These are phyloP conservation scores for Himalopsyche tibetana DNA, from an alignment of 2,888 invertebrate species.

Conservation along the genomic window DNA sequence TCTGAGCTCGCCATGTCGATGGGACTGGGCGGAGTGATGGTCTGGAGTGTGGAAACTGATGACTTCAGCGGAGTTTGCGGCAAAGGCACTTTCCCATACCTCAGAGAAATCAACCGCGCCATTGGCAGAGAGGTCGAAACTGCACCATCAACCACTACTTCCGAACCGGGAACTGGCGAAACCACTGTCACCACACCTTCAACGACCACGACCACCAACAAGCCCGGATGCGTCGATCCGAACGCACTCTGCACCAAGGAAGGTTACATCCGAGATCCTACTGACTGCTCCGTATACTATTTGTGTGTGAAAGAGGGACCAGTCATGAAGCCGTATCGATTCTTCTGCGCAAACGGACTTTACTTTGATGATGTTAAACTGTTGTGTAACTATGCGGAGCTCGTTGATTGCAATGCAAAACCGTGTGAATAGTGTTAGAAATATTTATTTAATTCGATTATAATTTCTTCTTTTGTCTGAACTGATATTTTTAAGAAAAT, in stretches of 20 bases:
- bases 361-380: constrained; percentile 70
- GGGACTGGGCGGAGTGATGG: constrained; percentile 77
- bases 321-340: constrained; percentile 67
- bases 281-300: constrained; percentile 55
- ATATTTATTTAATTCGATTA: neutral
- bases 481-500: neutral
- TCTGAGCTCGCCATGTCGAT: constrained; percentile 63
- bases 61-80: constrained; percentile 76
- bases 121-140: constrained; percentile 64
- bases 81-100: constrained; percentile 76
- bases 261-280: constrained; percentile 53
- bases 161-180: constrained; percentile 42
- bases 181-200: constrained; percentile 9
- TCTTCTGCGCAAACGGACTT: constrained; percentile 70
- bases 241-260: constrained; percentile 48
- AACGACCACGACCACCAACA: neutral
- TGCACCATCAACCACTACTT: constrained; percentile 45
- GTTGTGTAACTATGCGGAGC: constrained; percentile 71
- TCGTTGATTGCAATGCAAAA: constrained; percentile 66
- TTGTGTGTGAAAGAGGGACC: constrained; percentile 56
- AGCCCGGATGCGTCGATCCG: neutral
- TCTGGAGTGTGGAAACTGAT: constrained; percentile 80
- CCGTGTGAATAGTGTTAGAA: neutral
- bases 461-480: neutral
- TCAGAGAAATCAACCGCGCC: constrained; percentile 77